Base-by-base conservation (phyloP, 1,140 invertebrate species). In the Colletes gigas region DNA sequence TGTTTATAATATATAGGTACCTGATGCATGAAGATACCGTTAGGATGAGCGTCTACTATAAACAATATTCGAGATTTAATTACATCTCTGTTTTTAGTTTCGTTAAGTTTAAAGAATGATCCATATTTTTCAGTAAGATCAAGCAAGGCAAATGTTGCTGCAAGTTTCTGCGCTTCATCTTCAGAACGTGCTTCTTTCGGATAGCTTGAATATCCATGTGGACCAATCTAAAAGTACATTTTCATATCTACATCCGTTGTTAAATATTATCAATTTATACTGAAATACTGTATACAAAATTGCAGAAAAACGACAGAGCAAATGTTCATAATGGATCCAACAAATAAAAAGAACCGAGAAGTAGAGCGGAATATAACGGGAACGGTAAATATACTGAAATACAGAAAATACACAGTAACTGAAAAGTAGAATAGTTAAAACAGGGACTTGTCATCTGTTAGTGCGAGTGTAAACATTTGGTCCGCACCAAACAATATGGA, bases 151-250 rank as follows among this genome's bases (percentile, higher is more conserved):
- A 93, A 88, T 44, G 91, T 89, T 0, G 95, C 94, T 1, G 94
- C 95, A 30, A 94, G 83, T 83, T 93, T 92, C 82, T 94, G 90
- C 0, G 95, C 95, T 17, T 94, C 89, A 0, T 93, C 92, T 67
- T 93, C 90, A 3, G 93, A 92, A 12, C 87, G 86, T 10, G 94
- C 94, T 39, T 95, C 95, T 21, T 94, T 86, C 0, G 95, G 95
- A 88, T 95, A 96, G 67, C 95, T 80, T 14, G 63, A 92, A 21
- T 72, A 82, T 12, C 68, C 62, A 47, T 86, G 70, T 3, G n/a
- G 7, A 15, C 82, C 84, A 30, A 86, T 54, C 85, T 87, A 30
- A 4, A 60, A 8, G 62, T 60, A 41, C 15, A 19, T 52, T 67
- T 52, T 70, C 12, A 47, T 47, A 62, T 14, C 1, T 71, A 30